Percentiles rank a stretch among this genome's conserved stretches.
Evolutionary conservation across 2,888 invertebrate genomes (phyloP).

Genomic region (Drosophila trichaetosa): DNA sequence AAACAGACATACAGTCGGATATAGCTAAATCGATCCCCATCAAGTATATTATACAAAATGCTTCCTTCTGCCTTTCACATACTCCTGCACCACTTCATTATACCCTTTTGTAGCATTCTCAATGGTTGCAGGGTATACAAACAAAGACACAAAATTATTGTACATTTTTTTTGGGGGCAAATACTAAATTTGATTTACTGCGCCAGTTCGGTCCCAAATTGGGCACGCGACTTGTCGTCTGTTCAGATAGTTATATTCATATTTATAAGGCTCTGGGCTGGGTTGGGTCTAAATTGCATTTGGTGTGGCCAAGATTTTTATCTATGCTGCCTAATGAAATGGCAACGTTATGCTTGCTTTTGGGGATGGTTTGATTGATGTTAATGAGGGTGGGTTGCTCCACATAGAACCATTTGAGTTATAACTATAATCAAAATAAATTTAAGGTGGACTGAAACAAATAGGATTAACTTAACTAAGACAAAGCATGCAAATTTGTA

Average conservation of each 20-base stretch:
- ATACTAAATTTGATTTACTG: constrained; percentile 46
- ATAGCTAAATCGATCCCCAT: background rate
- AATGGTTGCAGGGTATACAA: background rate
- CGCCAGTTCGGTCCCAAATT: constrained; percentile 24
- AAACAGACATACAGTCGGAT: background rate
- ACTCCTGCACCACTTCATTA: background rate
- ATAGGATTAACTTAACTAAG: background rate
- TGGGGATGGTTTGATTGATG: constrained; percentile 18
- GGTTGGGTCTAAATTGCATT: constrained; percentile 26
- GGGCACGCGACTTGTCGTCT: constrained; percentile 42
- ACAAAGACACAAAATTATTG: constrained; percentile 15
- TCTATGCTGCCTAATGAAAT: constrained; percentile 48
- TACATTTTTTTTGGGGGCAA: constrained; percentile 51
- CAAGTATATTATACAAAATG: background rate
- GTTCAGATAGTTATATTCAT: constrained; percentile 9
- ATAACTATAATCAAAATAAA: background rate
- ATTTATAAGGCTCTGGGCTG: constrained; percentile 7
- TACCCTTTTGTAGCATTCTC: background rate
- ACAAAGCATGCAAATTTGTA: background rate
- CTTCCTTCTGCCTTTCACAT: background rate
- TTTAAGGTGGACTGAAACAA: background rate
- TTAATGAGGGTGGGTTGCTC: constrained; percentile 26
- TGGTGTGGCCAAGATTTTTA: constrained; percentile 39
- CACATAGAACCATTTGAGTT: background rate
- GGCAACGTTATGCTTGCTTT: background rate